phyloP scores from a whole-genome alignment of 2,797 vertebrate genomes.

The Furcifer pardalis region DNA sequence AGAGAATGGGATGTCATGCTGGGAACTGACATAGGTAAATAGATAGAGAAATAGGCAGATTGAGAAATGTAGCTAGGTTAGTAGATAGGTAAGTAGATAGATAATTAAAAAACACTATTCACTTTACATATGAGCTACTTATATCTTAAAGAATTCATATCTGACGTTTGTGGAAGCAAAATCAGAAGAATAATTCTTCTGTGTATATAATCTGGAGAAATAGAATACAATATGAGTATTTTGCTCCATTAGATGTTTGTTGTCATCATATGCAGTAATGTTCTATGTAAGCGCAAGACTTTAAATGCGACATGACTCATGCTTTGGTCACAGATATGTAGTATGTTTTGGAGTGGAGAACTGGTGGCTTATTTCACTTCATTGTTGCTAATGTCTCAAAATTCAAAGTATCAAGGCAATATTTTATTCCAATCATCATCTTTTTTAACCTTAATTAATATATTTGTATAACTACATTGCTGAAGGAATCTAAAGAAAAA shows the following conservation, averaged over 20 bases:
- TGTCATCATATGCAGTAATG: conserved; percentile 56
- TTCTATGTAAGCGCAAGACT: conserved; percentile 63
- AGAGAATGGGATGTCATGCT: not conserved
- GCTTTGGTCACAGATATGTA: conserved; percentile 17
- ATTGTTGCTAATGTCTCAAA: conserved; percentile 44
- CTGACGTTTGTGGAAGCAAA: not conserved
- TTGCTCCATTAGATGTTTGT: conserved; percentile 71
- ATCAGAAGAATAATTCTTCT: not conserved
- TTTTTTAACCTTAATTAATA: accelerated
- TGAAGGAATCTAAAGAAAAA: not conserved
- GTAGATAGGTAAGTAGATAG: not conserved
- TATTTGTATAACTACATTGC: not conserved
- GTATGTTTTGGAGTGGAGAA: conserved; percentile 29
- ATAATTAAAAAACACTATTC: conserved; percentile 30
- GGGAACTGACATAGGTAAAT: not conserved
- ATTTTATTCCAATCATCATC: not conserved
- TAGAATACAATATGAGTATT: conserved; percentile 66
- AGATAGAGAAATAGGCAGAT: not conserved
- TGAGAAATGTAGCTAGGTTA: not conserved
- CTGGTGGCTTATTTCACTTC: conserved; percentile 43
- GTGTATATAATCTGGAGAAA: conserved; percentile 57
- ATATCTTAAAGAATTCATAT: conserved; percentile 38
- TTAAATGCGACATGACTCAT: conserved; percentile 36
- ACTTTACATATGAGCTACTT: conserved; percentile 27
- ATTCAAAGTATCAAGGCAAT: conserved; percentile 29